These are phyloP conservation scores for Ailuropoda melanoleuca DNA, from an alignment of 2,113 vertebrate species.

Conservation along the genomic window DNA sequence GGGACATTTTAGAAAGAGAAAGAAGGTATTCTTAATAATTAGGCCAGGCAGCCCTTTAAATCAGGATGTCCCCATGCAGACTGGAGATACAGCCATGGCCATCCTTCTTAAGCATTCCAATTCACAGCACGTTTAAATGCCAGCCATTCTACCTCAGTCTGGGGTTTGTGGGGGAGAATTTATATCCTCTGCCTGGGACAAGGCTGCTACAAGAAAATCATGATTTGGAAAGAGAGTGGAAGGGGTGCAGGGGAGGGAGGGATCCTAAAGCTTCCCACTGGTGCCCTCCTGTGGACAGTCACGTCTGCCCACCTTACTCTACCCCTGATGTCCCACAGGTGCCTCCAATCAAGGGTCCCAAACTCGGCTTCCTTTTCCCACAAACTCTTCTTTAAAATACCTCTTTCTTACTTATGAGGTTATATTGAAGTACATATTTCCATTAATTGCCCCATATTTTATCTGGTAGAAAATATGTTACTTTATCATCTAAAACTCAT, in stretches of 20 bases:
- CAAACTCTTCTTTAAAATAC: neutral
- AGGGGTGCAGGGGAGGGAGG: accelerated
- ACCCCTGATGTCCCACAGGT: accelerated
- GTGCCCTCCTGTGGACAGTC: neutral
- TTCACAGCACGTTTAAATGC: neutral
- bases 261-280: no score
- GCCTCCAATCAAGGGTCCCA: neutral
- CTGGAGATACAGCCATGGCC: neutral
- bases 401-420: neutral
- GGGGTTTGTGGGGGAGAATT: neutral
- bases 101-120: accelerated
- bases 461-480: neutral
- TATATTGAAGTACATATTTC: neutral
- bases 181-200: accelerated
- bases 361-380: neutral
- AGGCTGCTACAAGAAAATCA: neutral
- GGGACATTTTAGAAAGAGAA: neutral
- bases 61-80: neutral
- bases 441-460: neutral
- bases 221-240: neutral
- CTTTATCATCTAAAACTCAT: neutral
- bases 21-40: neutral
- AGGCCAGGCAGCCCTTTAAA: neutral
- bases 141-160: neutral
- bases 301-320: neutral